Conservation (phyloP, 1,140 invertebrate species). For the Agraylea sexmaculata region DNA sequence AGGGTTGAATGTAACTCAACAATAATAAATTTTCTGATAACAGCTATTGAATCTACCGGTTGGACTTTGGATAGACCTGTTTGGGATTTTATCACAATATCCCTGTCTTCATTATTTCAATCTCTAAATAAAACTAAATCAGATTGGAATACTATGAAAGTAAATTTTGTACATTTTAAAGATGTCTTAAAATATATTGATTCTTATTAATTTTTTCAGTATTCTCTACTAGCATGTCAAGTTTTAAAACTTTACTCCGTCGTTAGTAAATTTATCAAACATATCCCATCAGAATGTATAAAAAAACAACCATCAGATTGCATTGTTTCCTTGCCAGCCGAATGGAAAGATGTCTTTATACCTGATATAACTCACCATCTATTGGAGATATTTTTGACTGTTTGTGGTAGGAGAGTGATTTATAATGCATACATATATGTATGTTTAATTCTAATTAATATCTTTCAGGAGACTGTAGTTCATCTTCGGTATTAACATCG, state of each 20-base stretch:
- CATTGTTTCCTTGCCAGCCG: conserved; percentile 24
- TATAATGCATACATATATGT: neutral
- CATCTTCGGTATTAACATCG: conserved; percentile 4
- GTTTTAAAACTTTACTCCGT: conserved; percentile 15
- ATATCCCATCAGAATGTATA: conserved; percentile 13
- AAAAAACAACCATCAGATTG: conserved; percentile 10
- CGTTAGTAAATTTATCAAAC: conserved; percentile 18
- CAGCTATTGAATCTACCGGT: conserved; percentile 9
- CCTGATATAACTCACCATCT: conserved; percentile 25
- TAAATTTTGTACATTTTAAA: neutral
- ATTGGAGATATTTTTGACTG: conserved; percentile 22
- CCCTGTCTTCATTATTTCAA: conserved; percentile 17
- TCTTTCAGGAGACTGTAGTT: conserved; percentile 16
- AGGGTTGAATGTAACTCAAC: conserved; percentile 13
- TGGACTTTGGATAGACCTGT: conserved; percentile 17
- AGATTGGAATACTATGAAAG: conserved; percentile 16
- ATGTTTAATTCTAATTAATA: neutral
- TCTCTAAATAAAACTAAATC: conserved; percentile 18
- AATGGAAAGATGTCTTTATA: conserved; percentile 28
- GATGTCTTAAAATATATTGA: neutral
- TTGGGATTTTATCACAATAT: conserved; percentile 20
- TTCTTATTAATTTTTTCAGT: conserved; percentile 14
- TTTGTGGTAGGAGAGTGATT: conserved; percentile 13
- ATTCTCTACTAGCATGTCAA: conserved; percentile 13
- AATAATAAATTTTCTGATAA: conserved; percentile 15